A percentile compares a stretch with the other conserved stretches of the same genome.
phyloP scores from a whole-genome alignment of 2,888 invertebrate species.

The Drosophila emarginata region DNA sequence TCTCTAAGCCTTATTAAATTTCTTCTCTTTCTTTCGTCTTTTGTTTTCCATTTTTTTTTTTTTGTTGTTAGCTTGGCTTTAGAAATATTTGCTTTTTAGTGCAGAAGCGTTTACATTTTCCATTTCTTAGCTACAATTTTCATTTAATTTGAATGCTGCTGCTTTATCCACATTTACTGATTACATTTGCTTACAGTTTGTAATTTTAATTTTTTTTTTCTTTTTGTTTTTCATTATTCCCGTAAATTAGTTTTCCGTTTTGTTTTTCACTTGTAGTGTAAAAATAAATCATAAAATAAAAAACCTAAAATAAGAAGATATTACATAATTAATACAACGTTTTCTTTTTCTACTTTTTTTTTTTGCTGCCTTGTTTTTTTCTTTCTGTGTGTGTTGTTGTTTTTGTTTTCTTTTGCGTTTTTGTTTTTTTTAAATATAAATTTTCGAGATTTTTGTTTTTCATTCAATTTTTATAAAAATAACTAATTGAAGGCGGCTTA shows the following conservation, averaged over 20 bases:
- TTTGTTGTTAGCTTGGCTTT: conserved; percentile 58
- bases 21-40: neutral
- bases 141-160: conserved; percentile 19
- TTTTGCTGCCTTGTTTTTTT: conserved; percentile 29
- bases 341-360: conserved; percentile 28
- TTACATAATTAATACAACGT: conserved; percentile 34
- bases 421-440: conserved; percentile 22
- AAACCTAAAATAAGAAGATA: conserved; percentile 35
- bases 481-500: conserved; percentile 78
- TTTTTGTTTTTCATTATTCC: conserved; percentile 31
- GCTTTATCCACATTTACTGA: conserved; percentile 26
- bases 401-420: conserved; percentile 27
- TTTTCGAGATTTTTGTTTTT: conserved; percentile 45
- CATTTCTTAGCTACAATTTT: conserved; percentile 32
- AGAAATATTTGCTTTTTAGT: conserved; percentile 56
- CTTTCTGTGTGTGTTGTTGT: conserved; percentile 1
- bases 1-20: neutral
- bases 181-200: conserved; percentile 35
- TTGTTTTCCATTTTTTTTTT: neutral
- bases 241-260: conserved; percentile 40
- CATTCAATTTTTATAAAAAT: conserved; percentile 68
- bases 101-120: conserved; percentile 52
- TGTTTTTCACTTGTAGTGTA: conserved; percentile 62
- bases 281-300: conserved; percentile 41
- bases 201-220: conserved; percentile 9